Evolutionary conservation across 1,140 invertebrate species (phyloP), one percentile per base, ranked within the genome.

Genomic region (Euwallacea fornicatus): DNA sequence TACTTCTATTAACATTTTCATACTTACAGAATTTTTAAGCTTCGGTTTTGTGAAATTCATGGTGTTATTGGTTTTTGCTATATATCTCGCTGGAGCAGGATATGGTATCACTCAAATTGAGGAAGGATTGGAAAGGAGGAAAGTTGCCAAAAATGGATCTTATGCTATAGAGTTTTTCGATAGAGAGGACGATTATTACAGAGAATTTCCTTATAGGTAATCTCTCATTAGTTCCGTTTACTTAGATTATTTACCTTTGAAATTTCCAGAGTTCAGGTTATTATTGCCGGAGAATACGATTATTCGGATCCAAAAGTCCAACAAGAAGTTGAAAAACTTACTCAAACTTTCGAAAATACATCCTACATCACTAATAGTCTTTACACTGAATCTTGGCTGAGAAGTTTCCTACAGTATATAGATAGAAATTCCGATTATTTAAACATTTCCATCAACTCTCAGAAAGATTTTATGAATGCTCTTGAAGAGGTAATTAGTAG

Each of bases 101-200:
- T 97, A 94, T 82, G 96, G 96, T 0, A 87, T 95, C 0, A 93
- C 90, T 0, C 90, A 90, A 70, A 89, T 98, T 43, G 88, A 95
- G 79, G 96, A 97, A 85, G 96, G 95, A 0, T 83, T 98, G 6
- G 93, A 96, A 77, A 83, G 94, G 69, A 86, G 92, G 42, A 94
- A 94, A 78, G 83, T 97, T 0, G 95, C 94, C 1, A 88, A 91
- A 78, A 89, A 90, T 46, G 93, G 96, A 81, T 96, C 94, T 0
- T 96, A 97, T 78, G 95, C 94, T 2, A 91, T 95, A 11, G 87
- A 88, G 66, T 97, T 95, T 80, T 96, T 96, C 79, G 92, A 96
- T 78, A 85, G 90, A 7, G 94, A 97, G 82, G 94, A 96, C 78
- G 86, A 88, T 69, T 96, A 93, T 81, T 97, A 94, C 83, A 85